A percentile compares a stretch with the other conserved stretches of the same genome.
Evolutionary conservation across 2,888 invertebrate genomes (phyloP).

Genomic region (Caradrina clavipalpis): DNA sequence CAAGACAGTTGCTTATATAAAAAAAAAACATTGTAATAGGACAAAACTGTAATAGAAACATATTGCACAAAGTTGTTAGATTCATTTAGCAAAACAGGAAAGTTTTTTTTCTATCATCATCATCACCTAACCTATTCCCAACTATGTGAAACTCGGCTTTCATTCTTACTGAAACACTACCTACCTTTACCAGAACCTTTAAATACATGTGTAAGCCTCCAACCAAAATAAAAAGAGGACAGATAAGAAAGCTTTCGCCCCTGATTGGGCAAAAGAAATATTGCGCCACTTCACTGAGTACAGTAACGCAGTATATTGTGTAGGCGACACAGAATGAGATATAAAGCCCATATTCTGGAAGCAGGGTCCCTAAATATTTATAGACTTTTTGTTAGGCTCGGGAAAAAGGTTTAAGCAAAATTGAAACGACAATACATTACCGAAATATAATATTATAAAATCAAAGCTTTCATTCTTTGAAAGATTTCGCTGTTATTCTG

Average conservation of each 20-base stretch:
- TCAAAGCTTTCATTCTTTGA: slow-evolving; percentile 4
- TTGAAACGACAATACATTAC: slow-evolving; percentile 40
- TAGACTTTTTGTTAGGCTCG: slow-evolving; percentile 45
- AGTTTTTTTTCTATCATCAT: too few species aligned
- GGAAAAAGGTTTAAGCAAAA: slow-evolving; percentile 44
- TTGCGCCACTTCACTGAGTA: slow-evolving; percentile 60
- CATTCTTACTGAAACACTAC: too few species aligned
- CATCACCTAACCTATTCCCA: too few species aligned
- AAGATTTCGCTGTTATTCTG: background rate
- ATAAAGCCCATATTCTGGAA: slow-evolving; percentile 57
- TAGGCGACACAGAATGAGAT: slow-evolving; percentile 56
- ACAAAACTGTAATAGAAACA: too few species aligned
- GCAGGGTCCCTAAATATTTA: slow-evolving; percentile 63
- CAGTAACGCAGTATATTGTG: slow-evolving; percentile 62
- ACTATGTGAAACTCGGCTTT: too few species aligned
- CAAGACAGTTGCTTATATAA: too few species aligned
- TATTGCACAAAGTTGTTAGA: too few species aligned
- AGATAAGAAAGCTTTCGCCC: slow-evolving; percentile 34
- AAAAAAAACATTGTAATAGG: too few species aligned
- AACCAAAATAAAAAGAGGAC: slow-evolving; percentile 24
- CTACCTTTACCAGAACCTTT: too few species aligned
- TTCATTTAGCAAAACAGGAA: too few species aligned
- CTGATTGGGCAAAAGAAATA: slow-evolving; percentile 61
- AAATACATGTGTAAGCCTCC: background rate
- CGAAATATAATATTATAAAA: slow-evolving; percentile 13